Conservation (phyloP, 2,113 vertebrate genomes). For the Amblyopsis rosae region DNA sequence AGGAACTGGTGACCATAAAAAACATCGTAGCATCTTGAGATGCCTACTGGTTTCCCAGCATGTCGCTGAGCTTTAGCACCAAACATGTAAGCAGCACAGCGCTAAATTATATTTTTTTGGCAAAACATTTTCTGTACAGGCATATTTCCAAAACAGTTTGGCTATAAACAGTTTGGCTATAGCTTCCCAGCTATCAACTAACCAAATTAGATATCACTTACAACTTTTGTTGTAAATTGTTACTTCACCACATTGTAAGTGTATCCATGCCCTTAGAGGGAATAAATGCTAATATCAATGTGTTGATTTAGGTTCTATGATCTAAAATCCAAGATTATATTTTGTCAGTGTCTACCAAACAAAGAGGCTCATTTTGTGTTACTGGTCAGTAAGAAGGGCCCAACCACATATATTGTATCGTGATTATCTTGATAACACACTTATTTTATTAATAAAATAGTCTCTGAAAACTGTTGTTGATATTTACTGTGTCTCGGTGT, state of each 20-base stretch:
- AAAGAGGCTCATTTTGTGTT: background rate
- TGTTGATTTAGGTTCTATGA: background rate
- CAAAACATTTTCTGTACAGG: too few relatives aligned
- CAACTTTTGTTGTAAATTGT: too few relatives aligned
- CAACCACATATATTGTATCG: background rate
- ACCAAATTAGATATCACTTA: too few relatives aligned
- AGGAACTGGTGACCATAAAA: background rate
- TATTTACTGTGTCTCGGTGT: background rate
- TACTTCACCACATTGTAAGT: too few relatives aligned
- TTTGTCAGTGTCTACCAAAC: background rate
- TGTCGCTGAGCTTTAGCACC: too few relatives aligned
- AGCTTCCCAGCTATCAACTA: too few relatives aligned
- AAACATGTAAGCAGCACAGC: too few relatives aligned
- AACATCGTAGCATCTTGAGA: background rate
- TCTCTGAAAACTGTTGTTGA: conserved; percentile 1
- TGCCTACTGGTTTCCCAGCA: background rate
- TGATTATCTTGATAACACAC: background rate
- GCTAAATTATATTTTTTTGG: too few relatives aligned
- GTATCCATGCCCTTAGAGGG: too few relatives aligned
- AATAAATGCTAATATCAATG: background rate
- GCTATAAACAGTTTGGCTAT: too few relatives aligned
- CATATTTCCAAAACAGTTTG: too few relatives aligned
- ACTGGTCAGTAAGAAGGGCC: background rate
- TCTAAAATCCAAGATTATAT: background rate
- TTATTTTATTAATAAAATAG: background rate